Evolutionary conservation across 1,140 invertebrate genomes (phyloP).

Genomic region (Drosophila insularis): DNA sequence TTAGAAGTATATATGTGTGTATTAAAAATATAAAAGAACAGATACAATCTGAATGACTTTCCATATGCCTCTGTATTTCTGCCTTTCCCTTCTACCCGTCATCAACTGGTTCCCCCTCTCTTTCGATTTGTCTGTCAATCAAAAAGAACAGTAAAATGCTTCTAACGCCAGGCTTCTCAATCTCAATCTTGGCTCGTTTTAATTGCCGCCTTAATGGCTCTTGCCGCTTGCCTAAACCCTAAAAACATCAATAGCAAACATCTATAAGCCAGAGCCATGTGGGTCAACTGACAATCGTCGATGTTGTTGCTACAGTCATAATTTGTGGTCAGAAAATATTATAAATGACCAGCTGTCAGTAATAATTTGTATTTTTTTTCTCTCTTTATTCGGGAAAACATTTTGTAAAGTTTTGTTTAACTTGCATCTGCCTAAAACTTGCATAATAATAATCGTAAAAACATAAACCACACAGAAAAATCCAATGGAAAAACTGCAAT

Average conservation of each 20-base stretch:
- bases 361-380: not conserved
- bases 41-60: conserved; percentile 38
- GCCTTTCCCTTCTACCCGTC: too few relatives aligned
- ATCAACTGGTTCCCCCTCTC: not conserved
- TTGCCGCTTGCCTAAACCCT: conserved; percentile 21
- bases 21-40: conserved; percentile 14
- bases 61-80: conserved; percentile 5
- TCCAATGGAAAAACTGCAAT: not conserved
- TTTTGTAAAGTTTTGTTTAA: conserved; percentile 25
- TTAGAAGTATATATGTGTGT: conserved; percentile 24
- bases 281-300: conserved; percentile 48
- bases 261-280: conserved; percentile 38
- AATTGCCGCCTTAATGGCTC: conserved; percentile 64
- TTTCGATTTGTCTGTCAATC: conserved; percentile 54
- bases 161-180: conserved; percentile 41
- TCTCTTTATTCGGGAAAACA: not conserved
- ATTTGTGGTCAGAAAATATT: conserved; percentile 20
- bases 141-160: conserved; percentile 66
- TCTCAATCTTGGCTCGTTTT: conserved; percentile 35
- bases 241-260: conserved; percentile 1
- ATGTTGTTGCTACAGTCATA: conserved; percentile 38
- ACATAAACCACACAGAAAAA: not conserved
- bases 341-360: conserved; percentile 68
- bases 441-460: conserved; percentile 34
- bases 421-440: conserved; percentile 41